Conservation (phyloP, 2,888 invertebrate species). For the Sinhomidia bicolor region DNA sequence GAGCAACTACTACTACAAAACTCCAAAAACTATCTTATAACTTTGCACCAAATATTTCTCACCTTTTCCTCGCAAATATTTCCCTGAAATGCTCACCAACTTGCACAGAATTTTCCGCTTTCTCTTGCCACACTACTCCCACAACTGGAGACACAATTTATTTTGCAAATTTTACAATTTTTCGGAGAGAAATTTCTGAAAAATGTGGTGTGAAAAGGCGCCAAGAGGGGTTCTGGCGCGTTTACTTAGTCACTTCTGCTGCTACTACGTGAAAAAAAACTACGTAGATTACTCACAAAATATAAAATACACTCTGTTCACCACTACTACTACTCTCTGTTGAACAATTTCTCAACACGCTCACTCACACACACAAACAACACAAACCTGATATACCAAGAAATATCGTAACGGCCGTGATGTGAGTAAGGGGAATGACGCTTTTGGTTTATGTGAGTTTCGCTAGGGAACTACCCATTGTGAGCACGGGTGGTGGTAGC, state of each 20-base stretch:
- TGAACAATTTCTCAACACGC: not conserved
- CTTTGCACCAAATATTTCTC: conserved; percentile 21
- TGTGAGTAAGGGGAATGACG: conserved; percentile 73
- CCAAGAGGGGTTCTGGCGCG: conserved; percentile 69
- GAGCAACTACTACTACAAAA: too few species aligned
- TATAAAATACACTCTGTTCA: not conserved
- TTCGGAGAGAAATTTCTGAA: conserved; percentile 18
- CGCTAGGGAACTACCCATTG: conserved; percentile 60
- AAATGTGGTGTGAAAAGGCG: conserved; percentile 72
- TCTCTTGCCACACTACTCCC: not conserved
- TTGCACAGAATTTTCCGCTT: not conserved
- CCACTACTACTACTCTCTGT: not conserved
- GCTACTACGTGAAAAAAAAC: not conserved
- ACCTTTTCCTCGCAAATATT: conserved; percentile 18
- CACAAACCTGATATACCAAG: too few species aligned
- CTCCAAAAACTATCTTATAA: conserved; percentile 5
- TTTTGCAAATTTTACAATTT: conserved; percentile 6
- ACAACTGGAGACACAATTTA: not conserved
- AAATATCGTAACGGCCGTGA: conserved; percentile 66
- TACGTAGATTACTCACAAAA: not conserved
- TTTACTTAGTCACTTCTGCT: conserved; percentile 28
- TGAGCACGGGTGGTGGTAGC: conserved; percentile 64
- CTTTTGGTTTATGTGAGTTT: conserved; percentile 67
- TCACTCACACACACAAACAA: not conserved
- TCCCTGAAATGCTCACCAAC: not conserved